A percentile compares a stretch with the other conserved stretches of the same genome.
phyloP scores from a whole-genome alignment of 2,113 vertebrate genomes.

The Piprites chloris region DNA sequence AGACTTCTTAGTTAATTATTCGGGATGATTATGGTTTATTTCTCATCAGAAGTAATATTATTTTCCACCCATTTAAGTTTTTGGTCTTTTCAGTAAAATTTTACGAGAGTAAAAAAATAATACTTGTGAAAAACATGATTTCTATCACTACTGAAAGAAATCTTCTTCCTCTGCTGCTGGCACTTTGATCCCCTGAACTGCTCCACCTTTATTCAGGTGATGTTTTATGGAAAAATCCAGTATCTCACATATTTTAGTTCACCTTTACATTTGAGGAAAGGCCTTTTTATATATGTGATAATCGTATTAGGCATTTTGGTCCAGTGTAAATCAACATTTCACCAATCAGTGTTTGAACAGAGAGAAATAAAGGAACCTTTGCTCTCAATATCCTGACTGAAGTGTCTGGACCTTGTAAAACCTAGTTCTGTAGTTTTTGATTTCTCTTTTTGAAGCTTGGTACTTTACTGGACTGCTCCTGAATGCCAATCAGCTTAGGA shows the following conservation, averaged over 20 bases:
- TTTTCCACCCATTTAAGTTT: background rate
- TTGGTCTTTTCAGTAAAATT: background rate
- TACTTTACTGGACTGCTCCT: background rate
- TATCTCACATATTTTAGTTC: background rate
- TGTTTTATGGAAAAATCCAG: background rate
- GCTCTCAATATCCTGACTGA: background rate
- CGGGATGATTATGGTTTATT: background rate
- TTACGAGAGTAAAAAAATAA: background rate
- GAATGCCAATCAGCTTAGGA: background rate
- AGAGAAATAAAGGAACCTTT: background rate
- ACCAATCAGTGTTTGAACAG: background rate
- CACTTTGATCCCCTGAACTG: background rate
- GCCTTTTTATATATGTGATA: background rate
- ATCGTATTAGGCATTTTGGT: background rate
- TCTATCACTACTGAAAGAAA: background rate
- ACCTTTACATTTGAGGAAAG: background rate
- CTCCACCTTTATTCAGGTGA: background rate
- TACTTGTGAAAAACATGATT: background rate
- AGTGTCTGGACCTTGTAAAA: background rate
- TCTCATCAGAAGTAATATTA: fast-evolving
- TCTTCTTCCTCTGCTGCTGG: background rate
- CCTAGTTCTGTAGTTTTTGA: background rate
- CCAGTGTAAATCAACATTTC: background rate
- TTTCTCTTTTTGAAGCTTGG: background rate
- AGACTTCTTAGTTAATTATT: background rate